Evolutionary conservation across 2,113 vertebrate species (phyloP).

Genomic region (Lophochroa leadbeateri): DNA sequence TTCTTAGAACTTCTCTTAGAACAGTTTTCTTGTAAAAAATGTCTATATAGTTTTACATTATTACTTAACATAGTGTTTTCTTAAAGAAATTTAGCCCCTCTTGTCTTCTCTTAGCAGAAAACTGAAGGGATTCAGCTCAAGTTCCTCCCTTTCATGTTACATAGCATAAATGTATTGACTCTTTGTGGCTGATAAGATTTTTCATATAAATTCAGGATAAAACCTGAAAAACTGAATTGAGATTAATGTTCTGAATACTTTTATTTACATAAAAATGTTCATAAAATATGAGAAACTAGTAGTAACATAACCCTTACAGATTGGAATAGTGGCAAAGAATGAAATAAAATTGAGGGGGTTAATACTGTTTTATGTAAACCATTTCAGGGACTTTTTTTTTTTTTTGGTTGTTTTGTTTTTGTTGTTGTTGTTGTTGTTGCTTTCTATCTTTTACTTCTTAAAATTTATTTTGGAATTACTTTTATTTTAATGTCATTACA

Average conservation of each 20-base stretch:
- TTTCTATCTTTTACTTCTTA: background rate
- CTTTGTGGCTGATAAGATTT: background rate
- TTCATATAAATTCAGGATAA: background rate
- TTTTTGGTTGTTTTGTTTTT: too few species aligned
- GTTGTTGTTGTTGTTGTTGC: background rate
- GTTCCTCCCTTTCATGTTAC: background rate
- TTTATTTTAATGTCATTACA: background rate
- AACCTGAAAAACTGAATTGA: background rate
- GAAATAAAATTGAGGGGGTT: background rate
- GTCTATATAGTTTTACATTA: background rate
- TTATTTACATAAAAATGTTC: background rate
- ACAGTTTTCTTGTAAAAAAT: background rate
- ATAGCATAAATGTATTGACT: fast-evolving
- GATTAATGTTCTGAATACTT: background rate
- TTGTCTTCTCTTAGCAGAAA: background rate
- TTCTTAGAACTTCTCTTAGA: background rate
- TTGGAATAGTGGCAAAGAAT: background rate
- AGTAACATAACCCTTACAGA: background rate
- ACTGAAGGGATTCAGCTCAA: background rate
- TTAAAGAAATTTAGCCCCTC: background rate
- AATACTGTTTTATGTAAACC: background rate
- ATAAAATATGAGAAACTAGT: background rate
- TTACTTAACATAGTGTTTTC: background rate
- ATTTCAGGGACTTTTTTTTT: too few species aligned
- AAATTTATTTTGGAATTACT: background rate